Conservation (phyloP, 2,113 vertebrate genomes). For the Oreamnos americanus region DNA sequence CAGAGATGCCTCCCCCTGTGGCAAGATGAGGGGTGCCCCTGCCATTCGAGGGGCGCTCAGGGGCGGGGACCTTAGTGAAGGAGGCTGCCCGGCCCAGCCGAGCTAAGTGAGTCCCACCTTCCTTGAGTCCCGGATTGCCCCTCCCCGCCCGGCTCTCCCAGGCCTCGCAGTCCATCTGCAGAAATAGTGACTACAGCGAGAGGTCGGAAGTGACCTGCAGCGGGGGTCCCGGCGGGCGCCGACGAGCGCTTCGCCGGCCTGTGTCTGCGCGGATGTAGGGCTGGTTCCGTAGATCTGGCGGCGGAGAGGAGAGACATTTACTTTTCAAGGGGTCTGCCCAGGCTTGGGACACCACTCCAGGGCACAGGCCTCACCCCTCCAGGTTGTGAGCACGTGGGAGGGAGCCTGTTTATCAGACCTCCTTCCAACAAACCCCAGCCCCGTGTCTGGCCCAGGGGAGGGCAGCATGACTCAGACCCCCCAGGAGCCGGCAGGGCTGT, state of each 20-base stretch:
- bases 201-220: slow-evolving; percentile 89
- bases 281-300: slow-evolving; percentile 91
- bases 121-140: not conserved
- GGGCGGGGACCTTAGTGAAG: not conserved
- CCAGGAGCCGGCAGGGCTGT: not conserved
- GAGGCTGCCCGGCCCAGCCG: slow-evolving; percentile 36
- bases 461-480: not conserved
- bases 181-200: slow-evolving; percentile 80
- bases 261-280: slow-evolving; percentile 90
- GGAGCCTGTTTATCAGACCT: not conserved
- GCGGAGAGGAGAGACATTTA: not conserved
- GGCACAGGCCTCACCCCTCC: not conserved
- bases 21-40: not conserved
- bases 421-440: not conserved
- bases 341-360: not conserved
- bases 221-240: slow-evolving; percentile 82
- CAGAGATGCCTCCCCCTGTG: not conserved
- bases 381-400: not conserved
- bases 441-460: not conserved
- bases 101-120: slow-evolving; percentile 36
- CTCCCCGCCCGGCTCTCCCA: not conserved
- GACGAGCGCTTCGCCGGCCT: slow-evolving; percentile 86
- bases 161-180: not conserved
- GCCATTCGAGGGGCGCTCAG: not conserved
- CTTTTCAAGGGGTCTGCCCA: not conserved